Base-by-base conservation (phyloP, 2,797 vertebrate species). In the Hafferia zeledoni region DNA sequence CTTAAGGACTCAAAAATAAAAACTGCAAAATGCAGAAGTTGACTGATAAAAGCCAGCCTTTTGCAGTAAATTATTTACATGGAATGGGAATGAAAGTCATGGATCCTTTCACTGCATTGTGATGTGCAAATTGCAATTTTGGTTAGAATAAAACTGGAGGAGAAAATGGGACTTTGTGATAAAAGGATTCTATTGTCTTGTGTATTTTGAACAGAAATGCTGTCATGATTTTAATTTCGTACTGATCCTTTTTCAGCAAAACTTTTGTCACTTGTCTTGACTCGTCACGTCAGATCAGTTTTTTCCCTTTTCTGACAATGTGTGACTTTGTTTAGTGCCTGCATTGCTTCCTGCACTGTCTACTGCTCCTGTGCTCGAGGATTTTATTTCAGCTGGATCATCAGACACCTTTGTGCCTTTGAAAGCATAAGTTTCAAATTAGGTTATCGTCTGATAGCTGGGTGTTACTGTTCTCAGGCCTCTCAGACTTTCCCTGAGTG, bases 371-470 rank as follows among this genome's bases (percentile, higher is more conserved):
- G 9, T 79, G 60, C 93, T 94, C 5, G 14, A 72, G 95, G 96
- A 77, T 96, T 97, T 96, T 72, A 84, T 97, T 97, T 95, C 96
- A 93, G 71, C 70, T 90, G 87, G 46, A 96, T 94, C 92, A 87
- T 97, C 93, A n/a, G 93, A 84, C 95, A 94, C 91, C 81, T 95
- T 89, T 94, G 93, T 93, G 83, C 87, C 76, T 95, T 76, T 68
- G 89, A 71, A 97, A 89, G 87, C 94, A 88, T 78, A 84, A 91
- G 94, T 95, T 97, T 97, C 91, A 87, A 82, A 93, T 97, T 95
- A 95, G 85, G 78, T 86, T 95, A 86, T 95, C n/a, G 2, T 46
- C 76, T n/a, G 55, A 87, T 81, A 82, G 80, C 79, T 61, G 41
- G 17, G 60, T 57, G 35, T 92, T 72, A 53, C 76, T 95, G 47